Conservation (phyloP, 2,888 invertebrate genomes). For the Trypoxylon attenuatum region DNA sequence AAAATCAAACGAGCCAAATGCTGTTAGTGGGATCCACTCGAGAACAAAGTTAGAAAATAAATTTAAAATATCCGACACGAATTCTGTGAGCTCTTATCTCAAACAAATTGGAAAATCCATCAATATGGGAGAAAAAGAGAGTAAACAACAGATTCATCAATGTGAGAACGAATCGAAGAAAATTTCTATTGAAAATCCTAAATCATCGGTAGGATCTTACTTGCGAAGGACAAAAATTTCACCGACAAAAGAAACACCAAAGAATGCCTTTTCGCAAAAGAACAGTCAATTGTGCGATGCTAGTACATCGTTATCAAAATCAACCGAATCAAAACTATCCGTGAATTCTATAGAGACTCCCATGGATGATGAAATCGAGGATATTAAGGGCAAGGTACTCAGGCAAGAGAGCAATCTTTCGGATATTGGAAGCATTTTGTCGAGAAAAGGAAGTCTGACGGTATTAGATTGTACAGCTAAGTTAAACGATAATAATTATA, state of each 20-base stretch:
- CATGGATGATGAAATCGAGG: background rate
- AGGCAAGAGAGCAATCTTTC: slow-evolving; percentile 55
- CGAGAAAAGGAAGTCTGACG: slow-evolving; percentile 56
- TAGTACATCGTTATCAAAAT: slow-evolving; percentile 27
- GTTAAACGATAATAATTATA: slow-evolving; percentile 28
- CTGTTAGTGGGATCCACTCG: slow-evolving; percentile 8
- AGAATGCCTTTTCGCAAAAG: slow-evolving; percentile 62
- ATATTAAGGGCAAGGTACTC: slow-evolving; percentile 25
- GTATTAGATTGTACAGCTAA: slow-evolving; percentile 47
- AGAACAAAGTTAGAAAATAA: slow-evolving; percentile 49
- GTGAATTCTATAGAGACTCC: slow-evolving; percentile 17
- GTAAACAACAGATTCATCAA: slow-evolving; percentile 45
- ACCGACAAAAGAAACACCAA: slow-evolving; percentile 69
- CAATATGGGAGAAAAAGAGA: slow-evolving; percentile 60
- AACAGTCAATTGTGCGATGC: slow-evolving; percentile 33
- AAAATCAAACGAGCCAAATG: slow-evolving; percentile 39
- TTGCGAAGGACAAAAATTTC: slow-evolving; percentile 71
- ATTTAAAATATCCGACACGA: slow-evolving; percentile 61
- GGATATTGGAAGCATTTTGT: slow-evolving; percentile 58
- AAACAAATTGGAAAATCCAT: slow-evolving; percentile 68
- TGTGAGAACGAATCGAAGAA: slow-evolving; percentile 53
- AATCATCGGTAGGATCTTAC: slow-evolving; percentile 62
- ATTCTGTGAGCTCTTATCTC: slow-evolving; percentile 65
- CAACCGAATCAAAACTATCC: slow-evolving; percentile 42
- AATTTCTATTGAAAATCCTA: slow-evolving; percentile 41